Evolutionary conservation across 2,888 invertebrate genomes (phyloP).

Genomic region (Heliconius erato): DNA sequence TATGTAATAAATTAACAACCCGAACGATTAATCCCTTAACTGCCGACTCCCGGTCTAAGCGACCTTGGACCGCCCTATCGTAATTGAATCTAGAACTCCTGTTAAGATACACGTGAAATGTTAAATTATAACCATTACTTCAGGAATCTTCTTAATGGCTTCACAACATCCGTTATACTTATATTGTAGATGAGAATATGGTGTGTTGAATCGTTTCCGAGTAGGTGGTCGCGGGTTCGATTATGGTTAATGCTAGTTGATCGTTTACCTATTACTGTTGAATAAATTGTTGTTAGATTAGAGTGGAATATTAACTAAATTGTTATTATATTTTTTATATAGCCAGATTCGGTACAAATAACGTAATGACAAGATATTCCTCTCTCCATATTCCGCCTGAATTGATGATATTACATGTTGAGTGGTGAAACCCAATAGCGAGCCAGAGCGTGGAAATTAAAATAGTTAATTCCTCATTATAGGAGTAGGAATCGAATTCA

Average conservation of each 20-base stretch:
- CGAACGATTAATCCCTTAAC: slow-evolving; percentile 82
- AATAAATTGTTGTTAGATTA: neutral
- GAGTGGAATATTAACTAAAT: neutral
- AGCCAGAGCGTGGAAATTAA: no score
- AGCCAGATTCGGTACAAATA: no score
- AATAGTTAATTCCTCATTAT: no score
- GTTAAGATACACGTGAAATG: slow-evolving; percentile 48
- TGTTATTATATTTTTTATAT: no score
- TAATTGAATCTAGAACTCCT: slow-evolving; percentile 79
- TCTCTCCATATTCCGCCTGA: no score
- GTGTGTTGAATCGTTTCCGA: neutral
- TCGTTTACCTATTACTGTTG: neutral
- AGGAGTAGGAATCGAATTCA: no score
- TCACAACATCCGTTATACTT: slow-evolving; percentile 29
- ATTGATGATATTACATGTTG: no score
- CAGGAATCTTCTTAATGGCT: slow-evolving; percentile 39
- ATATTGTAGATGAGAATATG: slow-evolving; percentile 12
- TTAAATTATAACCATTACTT: slow-evolving; percentile 48
- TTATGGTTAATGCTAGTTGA: neutral
- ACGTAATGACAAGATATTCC: no score
- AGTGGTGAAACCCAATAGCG: no score
- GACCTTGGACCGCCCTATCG: slow-evolving; percentile 68
- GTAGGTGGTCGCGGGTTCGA: slow-evolving; percentile 9
- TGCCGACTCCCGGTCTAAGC: slow-evolving; percentile 72
- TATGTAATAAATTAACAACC: slow-evolving; percentile 78